Evolutionary conservation across 2,797 vertebrate genomes (phyloP).

Genomic region (Remorina albescens): DNA sequence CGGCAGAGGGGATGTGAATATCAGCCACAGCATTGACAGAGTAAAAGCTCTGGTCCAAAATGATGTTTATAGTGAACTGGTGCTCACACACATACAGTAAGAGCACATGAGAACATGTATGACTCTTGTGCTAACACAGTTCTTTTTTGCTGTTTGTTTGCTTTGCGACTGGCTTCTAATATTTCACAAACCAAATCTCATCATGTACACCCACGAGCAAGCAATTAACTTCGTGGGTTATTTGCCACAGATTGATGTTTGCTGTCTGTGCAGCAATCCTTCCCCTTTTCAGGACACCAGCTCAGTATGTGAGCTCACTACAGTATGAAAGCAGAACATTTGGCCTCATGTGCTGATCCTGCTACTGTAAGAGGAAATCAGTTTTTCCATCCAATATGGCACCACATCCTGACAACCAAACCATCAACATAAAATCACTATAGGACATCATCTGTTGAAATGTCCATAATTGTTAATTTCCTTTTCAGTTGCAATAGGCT

Average conservation of each 20-base stretch:
- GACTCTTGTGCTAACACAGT: slow-evolving; percentile 18
- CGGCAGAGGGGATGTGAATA: slow-evolving; percentile 6
- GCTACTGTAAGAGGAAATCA: not conserved
- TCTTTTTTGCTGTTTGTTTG: slow-evolving; percentile 12
- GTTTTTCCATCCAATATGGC: not conserved
- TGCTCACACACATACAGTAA: slow-evolving; percentile 22
- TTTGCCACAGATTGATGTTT: slow-evolving; percentile 41
- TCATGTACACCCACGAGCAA: slow-evolving; percentile 1
- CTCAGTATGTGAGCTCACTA: slow-evolving; percentile 28
- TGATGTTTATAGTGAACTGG: slow-evolving; percentile 25
- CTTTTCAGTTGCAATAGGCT: not conserved
- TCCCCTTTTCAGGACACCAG: not conserved
- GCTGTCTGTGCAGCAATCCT: slow-evolving; percentile 29
- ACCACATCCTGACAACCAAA: not conserved
- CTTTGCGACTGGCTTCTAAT: slow-evolving; percentile 4
- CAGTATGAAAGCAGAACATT: slow-evolving; percentile 20
- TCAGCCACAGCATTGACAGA: slow-evolving; percentile 25
- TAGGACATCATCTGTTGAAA: not conserved
- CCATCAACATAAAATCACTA: not conserved
- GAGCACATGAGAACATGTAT: slow-evolving; percentile 5
- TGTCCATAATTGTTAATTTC: not conserved
- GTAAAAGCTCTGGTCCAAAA: slow-evolving; percentile 15
- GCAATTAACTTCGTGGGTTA: slow-evolving; percentile 11
- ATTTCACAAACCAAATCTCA: slow-evolving; percentile 18
- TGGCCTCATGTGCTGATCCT: slow-evolving; percentile 18